Evolutionary conservation across 1,140 invertebrate genomes (phyloP), one percentile per base, ranked within the genome.

Genomic region (Tribolium castaneum): DNA sequence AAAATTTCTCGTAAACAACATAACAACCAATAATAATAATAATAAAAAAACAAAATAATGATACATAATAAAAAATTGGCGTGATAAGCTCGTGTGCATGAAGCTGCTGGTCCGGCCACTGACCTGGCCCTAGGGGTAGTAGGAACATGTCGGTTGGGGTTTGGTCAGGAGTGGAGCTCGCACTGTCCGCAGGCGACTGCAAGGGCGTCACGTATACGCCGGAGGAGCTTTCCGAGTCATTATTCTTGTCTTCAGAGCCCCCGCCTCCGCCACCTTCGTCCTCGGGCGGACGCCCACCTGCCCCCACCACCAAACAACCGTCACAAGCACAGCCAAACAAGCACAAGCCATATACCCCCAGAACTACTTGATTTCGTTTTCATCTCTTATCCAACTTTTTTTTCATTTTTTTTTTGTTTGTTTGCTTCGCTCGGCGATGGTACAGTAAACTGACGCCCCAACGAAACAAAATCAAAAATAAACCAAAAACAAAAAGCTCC

Each of bases 51-150:
- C 1, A 19, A 19, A 19, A 19, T 19, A 19, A 19, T 19, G 16
- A 2, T 22, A 73, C 75, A 50, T 72, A 35, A 45, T 45, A 45
- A 10, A 45, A 35, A 35, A 66, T 16, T 52, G 62, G 78, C 54
- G 66, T 70, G 78, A 62, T 30, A 70, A 77, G 75, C 66, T 73
- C 35, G 73, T 73, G 72, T 75, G 78, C 77, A 75, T 77, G 25
- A 80, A 78, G 72, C 59, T 75, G 72, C 59, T 75, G 78, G 78
- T 62, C 83, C 81, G 76, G 76, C 82, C 80, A 85, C 84, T 85
- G 84, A 85, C 84, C 84, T 85, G 84, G 84, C 83, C 84, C 83
- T 79, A 85, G 76, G 70, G 80, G 77, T 34, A 70, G 81, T 80
- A 80, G 80, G 78, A 78, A 79, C 78, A 76, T 77, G 74, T 78